Conservation (phyloP, 1,140 invertebrate genomes). For the Formica exsecta region DNA sequence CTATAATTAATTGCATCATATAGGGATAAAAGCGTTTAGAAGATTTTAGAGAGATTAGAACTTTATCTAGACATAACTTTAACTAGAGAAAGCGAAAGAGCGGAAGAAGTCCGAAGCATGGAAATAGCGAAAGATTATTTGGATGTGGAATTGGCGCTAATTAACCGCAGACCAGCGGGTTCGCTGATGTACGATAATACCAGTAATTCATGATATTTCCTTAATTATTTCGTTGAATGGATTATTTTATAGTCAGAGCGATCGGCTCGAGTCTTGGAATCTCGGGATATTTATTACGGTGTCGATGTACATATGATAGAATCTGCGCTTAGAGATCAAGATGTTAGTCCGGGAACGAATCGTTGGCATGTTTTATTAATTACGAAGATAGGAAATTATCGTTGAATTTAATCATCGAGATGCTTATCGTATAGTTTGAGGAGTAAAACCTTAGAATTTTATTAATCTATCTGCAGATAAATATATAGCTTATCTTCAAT, state of each 20-base stretch:
- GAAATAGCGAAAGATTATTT: slow-evolving; percentile 37
- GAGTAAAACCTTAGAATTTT: neutral
- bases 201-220: slow-evolving; percentile 35
- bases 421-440: slow-evolving; percentile 31
- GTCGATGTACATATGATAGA: slow-evolving; percentile 6
- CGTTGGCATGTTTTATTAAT: slow-evolving; percentile 37
- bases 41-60: neutral
- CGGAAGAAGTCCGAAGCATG: neutral
- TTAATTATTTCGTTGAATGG: slow-evolving; percentile 39
- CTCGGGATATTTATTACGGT: slow-evolving; percentile 51
- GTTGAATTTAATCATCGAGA: slow-evolving; percentile 42
- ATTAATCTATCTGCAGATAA: neutral
- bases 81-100: slow-evolving; percentile 26
- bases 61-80: slow-evolving; percentile 31
- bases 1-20: neutral
- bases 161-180: slow-evolving; percentile 8
- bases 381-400: slow-evolving; percentile 43
- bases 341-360: slow-evolving; percentile 44
- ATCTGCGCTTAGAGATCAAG: slow-evolving; percentile 29
- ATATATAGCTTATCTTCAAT: neutral
- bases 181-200: slow-evolving; percentile 39
- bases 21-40: neutral
- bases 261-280: slow-evolving; percentile 39
- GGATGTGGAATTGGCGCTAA: slow-evolving; percentile 31
- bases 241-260: slow-evolving; percentile 48